These are phyloP conservation scores for Amiota minor DNA, from an alignment of 2,888 invertebrate genomes.

Conservation along the genomic window DNA sequence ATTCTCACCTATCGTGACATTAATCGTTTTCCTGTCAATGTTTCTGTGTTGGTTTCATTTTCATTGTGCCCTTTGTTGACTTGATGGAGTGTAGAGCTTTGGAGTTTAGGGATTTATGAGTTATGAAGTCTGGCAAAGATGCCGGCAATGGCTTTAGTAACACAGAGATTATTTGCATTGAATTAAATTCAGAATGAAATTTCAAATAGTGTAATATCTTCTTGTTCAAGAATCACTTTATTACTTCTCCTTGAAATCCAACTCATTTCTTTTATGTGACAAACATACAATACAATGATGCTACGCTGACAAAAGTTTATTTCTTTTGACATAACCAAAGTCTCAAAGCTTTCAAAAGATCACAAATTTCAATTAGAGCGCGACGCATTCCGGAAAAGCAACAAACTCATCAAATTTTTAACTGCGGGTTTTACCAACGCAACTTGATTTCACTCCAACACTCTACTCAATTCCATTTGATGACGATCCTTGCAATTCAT, in stretches of 20 bases:
- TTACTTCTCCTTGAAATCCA: too few relatives aligned
- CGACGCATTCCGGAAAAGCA: conserved; percentile 45
- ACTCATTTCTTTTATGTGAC: too few relatives aligned
- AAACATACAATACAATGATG: neutral
- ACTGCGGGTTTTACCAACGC: conserved; percentile 59
- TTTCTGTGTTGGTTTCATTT: conserved; percentile 14
- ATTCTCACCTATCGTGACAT: conserved; percentile 36
- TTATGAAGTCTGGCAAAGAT: neutral
- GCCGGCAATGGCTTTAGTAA: neutral
- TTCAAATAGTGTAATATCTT: neutral
- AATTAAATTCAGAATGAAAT: too few relatives aligned
- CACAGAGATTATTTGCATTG: neutral
- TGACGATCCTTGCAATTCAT: too few relatives aligned
- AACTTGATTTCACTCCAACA: too few relatives aligned
- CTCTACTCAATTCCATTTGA: too few relatives aligned
- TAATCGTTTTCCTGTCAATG: conserved; percentile 30
- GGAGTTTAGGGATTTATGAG: conserved; percentile 2
- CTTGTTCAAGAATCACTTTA: neutral
- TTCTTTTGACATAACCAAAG: conserved; percentile 36
- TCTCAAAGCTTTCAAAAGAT: conserved; percentile 69
- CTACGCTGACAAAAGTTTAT: conserved; percentile 4
- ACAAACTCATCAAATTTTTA: conserved; percentile 66
- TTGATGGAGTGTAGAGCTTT: too few relatives aligned
- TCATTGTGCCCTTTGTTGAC: neutral
- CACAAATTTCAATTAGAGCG: conserved; percentile 69